These are phyloP conservation scores for Sigmodon hispidus DNA, from an alignment of 2,113 vertebrate genomes.

Conservation along the genomic window DNA sequence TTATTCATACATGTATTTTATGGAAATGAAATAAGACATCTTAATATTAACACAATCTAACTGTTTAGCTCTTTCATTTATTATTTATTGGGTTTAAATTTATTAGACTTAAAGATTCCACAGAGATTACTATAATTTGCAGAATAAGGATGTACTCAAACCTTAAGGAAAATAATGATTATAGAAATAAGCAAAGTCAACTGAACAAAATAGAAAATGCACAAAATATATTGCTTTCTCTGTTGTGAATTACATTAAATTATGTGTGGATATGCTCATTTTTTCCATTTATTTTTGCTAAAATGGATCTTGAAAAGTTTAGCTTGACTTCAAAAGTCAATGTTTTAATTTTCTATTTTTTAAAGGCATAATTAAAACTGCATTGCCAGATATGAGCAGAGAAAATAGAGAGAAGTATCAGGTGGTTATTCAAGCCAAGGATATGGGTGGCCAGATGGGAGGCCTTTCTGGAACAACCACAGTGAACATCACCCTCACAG, in stretches of 20 bases:
- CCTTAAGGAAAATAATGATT: background rate
- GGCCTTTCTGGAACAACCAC: slow-evolving; percentile 96
- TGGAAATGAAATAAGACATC: background rate
- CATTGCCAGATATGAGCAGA: slow-evolving; percentile 96
- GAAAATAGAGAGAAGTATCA: slow-evolving; percentile 98
- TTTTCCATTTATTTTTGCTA: slow-evolving; percentile 45
- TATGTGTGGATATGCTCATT: background rate
- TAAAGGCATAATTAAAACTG: slow-evolving; percentile 95
- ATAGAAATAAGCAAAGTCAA: slow-evolving; percentile 11
- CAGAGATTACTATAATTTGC: background rate
- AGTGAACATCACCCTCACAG: slow-evolving; percentile 95
- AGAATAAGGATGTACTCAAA: background rate
- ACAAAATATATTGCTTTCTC: background rate
- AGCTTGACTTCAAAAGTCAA: slow-evolving; percentile 5
- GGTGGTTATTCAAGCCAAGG: slow-evolving; percentile 98
- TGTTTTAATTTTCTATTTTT: background rate
- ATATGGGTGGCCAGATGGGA: slow-evolving; percentile 99
- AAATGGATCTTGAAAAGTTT: background rate
- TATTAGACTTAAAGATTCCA: background rate
- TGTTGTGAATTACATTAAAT: slow-evolving; percentile 54
- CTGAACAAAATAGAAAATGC: background rate
- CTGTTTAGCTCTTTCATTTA: background rate
- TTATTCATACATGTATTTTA: background rate
- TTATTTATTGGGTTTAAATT: background rate
- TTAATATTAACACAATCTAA: background rate